A percentile compares a stretch with the other conserved stretches of the same genome.
Conservation (phyloP, 1,140 invertebrate genomes). For the Neodiprion pinetum region DNA sequence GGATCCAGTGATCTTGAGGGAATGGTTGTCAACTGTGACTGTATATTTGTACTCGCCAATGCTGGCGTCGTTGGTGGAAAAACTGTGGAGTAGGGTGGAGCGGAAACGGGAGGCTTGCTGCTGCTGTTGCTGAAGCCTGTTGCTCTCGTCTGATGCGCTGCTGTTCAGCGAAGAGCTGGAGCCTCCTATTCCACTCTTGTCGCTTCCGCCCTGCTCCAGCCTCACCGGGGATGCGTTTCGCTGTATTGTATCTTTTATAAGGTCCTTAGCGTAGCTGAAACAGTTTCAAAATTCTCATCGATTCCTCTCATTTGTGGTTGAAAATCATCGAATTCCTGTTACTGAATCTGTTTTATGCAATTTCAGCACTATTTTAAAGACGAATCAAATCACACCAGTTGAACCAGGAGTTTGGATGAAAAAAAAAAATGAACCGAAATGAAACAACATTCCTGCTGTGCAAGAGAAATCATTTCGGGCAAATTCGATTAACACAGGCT, state of each 20-base stretch:
- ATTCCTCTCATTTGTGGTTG: constrained; percentile 12
- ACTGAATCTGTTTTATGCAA: constrained; percentile 10
- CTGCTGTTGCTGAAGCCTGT: constrained; percentile 51
- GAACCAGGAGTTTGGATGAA: too few species aligned
- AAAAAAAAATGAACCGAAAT: too few species aligned
- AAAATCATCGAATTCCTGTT: constrained; percentile 16
- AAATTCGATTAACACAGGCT: too few species aligned
- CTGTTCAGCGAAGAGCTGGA: constrained; percentile 75
- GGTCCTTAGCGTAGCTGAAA: constrained; percentile 83
- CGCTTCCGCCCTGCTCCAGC: constrained; percentile 65
- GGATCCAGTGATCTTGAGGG: constrained; percentile 83
- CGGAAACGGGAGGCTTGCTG: constrained; percentile 46
- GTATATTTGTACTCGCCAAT: constrained; percentile 88
- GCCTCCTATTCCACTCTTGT: constrained; percentile 68
- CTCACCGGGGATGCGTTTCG: constrained; percentile 90
- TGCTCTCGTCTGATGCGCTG: constrained; percentile 76
- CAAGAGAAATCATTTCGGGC: too few species aligned
- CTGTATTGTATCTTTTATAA: constrained; percentile 91
- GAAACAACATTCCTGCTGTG: too few species aligned
- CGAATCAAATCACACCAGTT: too few species aligned
- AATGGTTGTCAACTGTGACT: constrained; percentile 79
- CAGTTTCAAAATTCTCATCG: constrained; percentile 18
- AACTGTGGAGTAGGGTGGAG: constrained; percentile 74
- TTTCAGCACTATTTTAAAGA: too few species aligned
- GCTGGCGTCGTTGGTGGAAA: constrained; percentile 82